Evolutionary conservation across 1,140 invertebrate genomes (phyloP).

Genomic region (Lasioglossum baleicum): DNA sequence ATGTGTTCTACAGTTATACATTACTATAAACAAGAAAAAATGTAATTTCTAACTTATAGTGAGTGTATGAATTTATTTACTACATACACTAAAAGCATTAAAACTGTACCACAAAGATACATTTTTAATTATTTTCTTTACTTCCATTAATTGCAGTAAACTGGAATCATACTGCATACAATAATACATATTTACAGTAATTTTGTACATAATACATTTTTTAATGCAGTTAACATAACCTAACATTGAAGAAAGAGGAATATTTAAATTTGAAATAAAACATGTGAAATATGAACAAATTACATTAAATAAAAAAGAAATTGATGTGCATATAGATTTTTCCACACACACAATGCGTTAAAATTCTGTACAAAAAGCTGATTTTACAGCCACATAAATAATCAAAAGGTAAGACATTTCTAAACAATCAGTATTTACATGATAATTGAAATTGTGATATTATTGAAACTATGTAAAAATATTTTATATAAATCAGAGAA

Average conservation of each 20-base stretch:
- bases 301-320: background rate
- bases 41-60: background rate
- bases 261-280: background rate
- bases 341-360: background rate
- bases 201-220: background rate
- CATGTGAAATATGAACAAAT: background rate
- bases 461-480: background rate
- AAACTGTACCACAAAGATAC: background rate
- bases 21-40: too few species aligned
- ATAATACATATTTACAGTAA: background rate
- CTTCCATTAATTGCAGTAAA: background rate
- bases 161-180: background rate
- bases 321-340: too few species aligned
- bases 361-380: background rate
- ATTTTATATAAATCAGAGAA: background rate
- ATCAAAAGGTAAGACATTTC: background rate
- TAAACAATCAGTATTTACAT: background rate
- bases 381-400: background rate
- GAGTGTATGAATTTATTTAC: background rate
- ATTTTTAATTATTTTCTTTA: background rate
- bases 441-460: background rate
- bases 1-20: too few species aligned
- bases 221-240: conserved; percentile 29
- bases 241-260: conserved; percentile 8
- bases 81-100: background rate